These are phyloP conservation scores for Heliornis fulica DNA, from an alignment of 2,113 vertebrate genomes.

Conservation along the genomic window DNA sequence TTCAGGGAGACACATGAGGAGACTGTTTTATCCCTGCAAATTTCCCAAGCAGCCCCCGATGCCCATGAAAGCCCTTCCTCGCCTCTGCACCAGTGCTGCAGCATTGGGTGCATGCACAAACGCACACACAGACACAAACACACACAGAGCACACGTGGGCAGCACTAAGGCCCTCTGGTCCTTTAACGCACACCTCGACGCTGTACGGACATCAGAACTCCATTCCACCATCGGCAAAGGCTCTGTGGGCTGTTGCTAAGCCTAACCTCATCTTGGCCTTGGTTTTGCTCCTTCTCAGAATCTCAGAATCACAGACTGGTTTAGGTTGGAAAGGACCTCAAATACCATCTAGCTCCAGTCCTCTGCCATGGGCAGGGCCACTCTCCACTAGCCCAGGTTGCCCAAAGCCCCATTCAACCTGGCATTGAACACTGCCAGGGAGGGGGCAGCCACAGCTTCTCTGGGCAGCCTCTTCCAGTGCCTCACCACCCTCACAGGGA, in stretches of 20 bases:
- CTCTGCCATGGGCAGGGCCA: too few relatives aligned
- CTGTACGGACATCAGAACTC: accelerated
- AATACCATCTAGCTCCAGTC: too few relatives aligned
- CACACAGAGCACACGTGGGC: neutral
- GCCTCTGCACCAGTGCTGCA: neutral
- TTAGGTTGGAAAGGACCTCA: too few relatives aligned
- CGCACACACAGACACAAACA: neutral
- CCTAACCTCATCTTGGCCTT: neutral
- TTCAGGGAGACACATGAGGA: accelerated
- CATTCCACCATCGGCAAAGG: neutral
- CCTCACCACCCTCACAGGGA: too few relatives aligned
- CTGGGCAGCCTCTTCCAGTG: too few relatives aligned
- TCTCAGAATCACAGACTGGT: too few relatives aligned
- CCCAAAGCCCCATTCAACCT: too few relatives aligned
- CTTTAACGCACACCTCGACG: neutral
- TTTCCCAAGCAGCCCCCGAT: neutral
- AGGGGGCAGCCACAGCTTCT: too few relatives aligned
- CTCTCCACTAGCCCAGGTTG: too few relatives aligned
- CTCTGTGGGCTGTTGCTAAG: neutral
- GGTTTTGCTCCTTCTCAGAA: neutral
- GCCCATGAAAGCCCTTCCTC: accelerated
- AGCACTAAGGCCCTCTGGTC: accelerated
- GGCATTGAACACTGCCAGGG: too few relatives aligned
- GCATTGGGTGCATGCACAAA: neutral
- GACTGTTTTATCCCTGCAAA: neutral